A percentile compares a stretch with the other conserved stretches of the same genome.
These are phyloP conservation scores for Incurvaria masculella DNA, from an alignment of 2,888 invertebrate species.

Conservation along the genomic window DNA sequence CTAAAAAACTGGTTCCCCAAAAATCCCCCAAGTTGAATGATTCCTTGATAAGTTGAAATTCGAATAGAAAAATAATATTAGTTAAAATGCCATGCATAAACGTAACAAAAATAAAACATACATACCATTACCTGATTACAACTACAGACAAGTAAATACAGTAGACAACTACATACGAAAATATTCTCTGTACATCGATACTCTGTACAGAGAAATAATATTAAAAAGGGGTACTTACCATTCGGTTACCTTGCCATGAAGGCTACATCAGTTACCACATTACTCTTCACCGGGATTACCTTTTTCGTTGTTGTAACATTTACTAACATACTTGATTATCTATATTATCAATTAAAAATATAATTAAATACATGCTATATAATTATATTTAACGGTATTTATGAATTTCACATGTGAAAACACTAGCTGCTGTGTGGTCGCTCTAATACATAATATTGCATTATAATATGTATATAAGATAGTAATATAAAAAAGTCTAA, in stretches of 20 bases:
- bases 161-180: background rate
- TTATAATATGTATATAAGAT: slow-evolving; percentile 4
- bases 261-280: too few species aligned
- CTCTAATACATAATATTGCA: slow-evolving; percentile 46
- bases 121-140: too few species aligned
- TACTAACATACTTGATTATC: background rate
- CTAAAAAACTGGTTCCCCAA: too few species aligned
- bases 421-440: slow-evolving; percentile 55
- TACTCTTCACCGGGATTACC: background rate
- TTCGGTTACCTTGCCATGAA: too few species aligned
- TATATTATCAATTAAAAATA: background rate
- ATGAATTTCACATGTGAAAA: slow-evolving; percentile 57
- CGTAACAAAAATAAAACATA: too few species aligned
- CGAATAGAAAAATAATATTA: too few species aligned
- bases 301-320: background rate
- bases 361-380: slow-evolving; percentile 29
- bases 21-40: too few species aligned
- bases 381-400: slow-evolving; percentile 25
- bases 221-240: background rate
- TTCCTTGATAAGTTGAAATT: too few species aligned
- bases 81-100: too few species aligned
- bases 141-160: too few species aligned
- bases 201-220: background rate
- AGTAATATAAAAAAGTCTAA: slow-evolving; percentile 36
- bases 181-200: background rate